Conservation (phyloP, 2,113 vertebrate species). For the Xenus cinereus region DNA sequence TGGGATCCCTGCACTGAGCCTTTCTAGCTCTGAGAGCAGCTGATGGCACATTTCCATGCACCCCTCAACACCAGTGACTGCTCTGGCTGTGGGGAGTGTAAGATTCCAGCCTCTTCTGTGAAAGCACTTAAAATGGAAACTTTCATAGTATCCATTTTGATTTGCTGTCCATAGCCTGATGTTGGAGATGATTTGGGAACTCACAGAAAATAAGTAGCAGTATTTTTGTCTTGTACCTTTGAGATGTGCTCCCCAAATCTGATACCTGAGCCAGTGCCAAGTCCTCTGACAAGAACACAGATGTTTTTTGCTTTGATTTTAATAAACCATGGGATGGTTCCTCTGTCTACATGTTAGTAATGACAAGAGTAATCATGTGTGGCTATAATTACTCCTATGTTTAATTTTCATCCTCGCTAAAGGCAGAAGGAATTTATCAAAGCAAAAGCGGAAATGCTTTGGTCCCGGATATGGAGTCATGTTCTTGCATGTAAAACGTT, state of each 20-base stretch:
- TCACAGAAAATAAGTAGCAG: not conserved
- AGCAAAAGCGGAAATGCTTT: not conserved
- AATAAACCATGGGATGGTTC: not conserved
- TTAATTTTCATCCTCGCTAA: slow-evolving; percentile 3
- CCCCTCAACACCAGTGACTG: not conserved
- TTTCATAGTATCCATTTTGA: not conserved
- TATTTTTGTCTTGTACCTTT: not conserved
- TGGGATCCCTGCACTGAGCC: not conserved
- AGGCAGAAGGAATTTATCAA: slow-evolving; percentile 3
- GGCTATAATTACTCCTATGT: not conserved
- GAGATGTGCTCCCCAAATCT: not conserved
- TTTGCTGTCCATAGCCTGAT: not conserved
- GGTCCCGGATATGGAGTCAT: not conserved
- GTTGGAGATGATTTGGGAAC: not conserved
- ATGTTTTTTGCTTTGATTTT: not conserved
- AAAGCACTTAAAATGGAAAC: not conserved
- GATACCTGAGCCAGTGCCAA: not conserved
- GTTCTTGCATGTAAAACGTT: not conserved
- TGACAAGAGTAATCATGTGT: not conserved
- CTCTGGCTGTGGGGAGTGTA: not conserved
- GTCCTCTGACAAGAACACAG: not conserved
- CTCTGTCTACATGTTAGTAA: not conserved
- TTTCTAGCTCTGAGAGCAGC: not conserved
- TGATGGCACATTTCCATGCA: not conserved
- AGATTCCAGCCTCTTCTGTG: not conserved